Conservation (phyloP, 2,888 invertebrate genomes). For the Cryptophagus acutangulus region DNA sequence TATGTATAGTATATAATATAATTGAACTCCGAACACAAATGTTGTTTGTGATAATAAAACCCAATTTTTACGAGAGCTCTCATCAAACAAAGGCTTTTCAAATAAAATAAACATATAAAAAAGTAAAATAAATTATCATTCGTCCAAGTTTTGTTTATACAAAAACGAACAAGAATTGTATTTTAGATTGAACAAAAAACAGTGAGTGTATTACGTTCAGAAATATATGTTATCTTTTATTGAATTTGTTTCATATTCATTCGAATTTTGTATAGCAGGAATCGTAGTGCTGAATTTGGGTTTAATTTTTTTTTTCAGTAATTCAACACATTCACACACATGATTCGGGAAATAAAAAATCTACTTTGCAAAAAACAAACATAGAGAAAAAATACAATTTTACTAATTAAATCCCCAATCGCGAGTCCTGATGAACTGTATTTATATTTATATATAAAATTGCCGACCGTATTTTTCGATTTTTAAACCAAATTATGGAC, state of each 20-base stretch:
- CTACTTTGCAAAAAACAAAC: too few species aligned
- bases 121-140: constrained; percentile 44
- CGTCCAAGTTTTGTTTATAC: constrained; percentile 41
- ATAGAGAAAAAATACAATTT: too few species aligned
- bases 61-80: constrained; percentile 48
- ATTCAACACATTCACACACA: too few species aligned
- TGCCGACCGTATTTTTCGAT: too few species aligned
- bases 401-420: too few species aligned
- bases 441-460: too few species aligned
- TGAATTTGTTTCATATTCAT: constrained; percentile 34
- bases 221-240: constrained; percentile 38
- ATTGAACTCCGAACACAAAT: constrained; percentile 46
- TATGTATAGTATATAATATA: too few species aligned
- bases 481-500: too few species aligned
- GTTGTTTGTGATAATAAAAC: constrained; percentile 49
- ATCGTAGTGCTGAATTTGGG: constrained; percentile 31
- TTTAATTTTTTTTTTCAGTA: too few species aligned
- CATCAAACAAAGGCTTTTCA: constrained; percentile 42
- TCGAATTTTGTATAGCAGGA: constrained; percentile 28
- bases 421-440: too few species aligned
- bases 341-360: too few species aligned
- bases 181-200: constrained; percentile 37
- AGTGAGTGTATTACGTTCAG: constrained; percentile 30
- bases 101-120: constrained; percentile 43
- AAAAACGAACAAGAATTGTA: constrained; percentile 39